Percentiles rank a stretch among this genome's conserved stretches.
These are phyloP conservation scores for Didymodactylos carnosus DNA, from an alignment of 2,888 invertebrate species.

Conservation along the genomic window DNA sequence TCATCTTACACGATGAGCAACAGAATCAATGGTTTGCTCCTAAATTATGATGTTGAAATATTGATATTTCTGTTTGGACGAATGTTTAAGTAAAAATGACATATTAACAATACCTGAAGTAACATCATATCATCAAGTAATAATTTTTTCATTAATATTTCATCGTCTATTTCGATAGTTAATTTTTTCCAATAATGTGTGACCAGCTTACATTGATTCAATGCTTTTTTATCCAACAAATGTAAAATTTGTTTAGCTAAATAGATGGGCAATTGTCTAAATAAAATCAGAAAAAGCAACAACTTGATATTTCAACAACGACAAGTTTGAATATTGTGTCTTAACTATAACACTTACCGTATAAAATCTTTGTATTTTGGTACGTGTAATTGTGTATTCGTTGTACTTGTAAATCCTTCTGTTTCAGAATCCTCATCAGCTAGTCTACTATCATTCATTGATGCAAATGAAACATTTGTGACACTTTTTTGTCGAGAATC, in stretches of 20 bases:
- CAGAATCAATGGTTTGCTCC: background rate
- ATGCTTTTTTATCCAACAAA: constrained; percentile 25
- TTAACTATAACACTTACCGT: too few species aligned
- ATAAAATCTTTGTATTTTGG: constrained; percentile 26
- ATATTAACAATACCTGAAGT: constrained; percentile 27
- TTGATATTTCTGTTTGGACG: too few species aligned
- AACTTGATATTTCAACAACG: too few species aligned
- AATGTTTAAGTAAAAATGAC: background rate
- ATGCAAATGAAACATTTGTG: background rate
- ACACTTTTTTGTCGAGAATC: background rate
- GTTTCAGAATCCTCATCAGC: background rate
- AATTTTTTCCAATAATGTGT: constrained; percentile 26
- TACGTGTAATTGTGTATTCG: constrained; percentile 18
- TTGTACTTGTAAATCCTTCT: too few species aligned
- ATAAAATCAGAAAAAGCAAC: too few species aligned
- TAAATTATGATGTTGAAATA: background rate
- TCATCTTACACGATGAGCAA: background rate
- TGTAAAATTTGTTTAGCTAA: constrained; percentile 30
- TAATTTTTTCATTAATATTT: constrained; percentile 27
- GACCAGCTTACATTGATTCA: constrained; percentile 28
- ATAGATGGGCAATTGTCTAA: constrained; percentile 29
- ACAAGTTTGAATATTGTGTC: too few species aligned
- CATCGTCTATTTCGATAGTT: constrained; percentile 27
- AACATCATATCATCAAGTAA: constrained; percentile 32
- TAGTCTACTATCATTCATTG: too few species aligned